phyloP scores from a whole-genome alignment of 1,140 invertebrate genomes.

The Scylla paramamosain region DNA sequence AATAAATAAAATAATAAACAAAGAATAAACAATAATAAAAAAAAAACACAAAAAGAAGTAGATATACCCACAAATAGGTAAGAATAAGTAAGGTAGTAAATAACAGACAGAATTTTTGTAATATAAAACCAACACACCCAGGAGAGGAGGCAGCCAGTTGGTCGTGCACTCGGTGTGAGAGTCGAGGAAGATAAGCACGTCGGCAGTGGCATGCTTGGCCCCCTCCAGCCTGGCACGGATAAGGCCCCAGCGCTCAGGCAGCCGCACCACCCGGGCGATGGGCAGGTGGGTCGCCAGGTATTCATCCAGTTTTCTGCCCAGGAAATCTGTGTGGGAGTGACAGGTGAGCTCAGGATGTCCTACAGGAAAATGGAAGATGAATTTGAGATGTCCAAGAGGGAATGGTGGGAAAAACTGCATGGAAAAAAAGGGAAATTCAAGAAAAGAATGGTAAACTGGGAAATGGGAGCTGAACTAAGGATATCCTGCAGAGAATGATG shows the following conservation, averaged over 20 bases:
- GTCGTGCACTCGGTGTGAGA: constrained; percentile 98
- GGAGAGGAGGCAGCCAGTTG: constrained; percentile 95
- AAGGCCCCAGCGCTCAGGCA: constrained; percentile 92
- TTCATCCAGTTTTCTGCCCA: constrained; percentile 94
- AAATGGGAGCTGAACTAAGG: no score
- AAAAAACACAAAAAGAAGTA: no score
- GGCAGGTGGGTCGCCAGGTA: constrained; percentile 94
- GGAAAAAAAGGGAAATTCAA: background rate
- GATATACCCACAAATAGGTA: no score
- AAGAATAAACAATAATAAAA: no score
- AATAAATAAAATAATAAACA: constrained; percentile 91
- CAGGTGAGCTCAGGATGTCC: no score
- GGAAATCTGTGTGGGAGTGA: constrained; percentile 86
- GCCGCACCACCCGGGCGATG: constrained; percentile 93
- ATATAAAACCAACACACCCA: constrained; percentile 85
- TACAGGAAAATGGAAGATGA: no score
- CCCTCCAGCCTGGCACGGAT: constrained; percentile 95
- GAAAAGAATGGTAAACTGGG: background rate
- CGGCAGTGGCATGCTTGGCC: constrained; percentile 90
- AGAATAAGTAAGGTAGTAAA: no score
- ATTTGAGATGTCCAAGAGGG: no score
- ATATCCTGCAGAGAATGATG: no score
- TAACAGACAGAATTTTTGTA: no score
- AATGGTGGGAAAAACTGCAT: no score
- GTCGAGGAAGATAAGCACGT: constrained; percentile 97